These are phyloP conservation scores for Mus pahari DNA, from an alignment of 2,113 vertebrate species.

Conservation along the genomic window DNA sequence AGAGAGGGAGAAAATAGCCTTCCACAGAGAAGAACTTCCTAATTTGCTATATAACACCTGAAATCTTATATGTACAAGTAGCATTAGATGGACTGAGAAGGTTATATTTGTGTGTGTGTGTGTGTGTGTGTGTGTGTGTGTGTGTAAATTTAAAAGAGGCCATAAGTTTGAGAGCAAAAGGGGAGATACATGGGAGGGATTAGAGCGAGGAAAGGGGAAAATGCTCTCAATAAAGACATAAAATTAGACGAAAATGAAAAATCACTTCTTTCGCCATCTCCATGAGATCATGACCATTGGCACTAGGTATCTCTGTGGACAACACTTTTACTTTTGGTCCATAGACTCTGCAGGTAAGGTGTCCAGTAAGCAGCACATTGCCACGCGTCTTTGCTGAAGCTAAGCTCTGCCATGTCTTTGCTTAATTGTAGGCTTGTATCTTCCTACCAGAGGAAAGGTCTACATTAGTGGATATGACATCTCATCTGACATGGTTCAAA, in stretches of 20 bases:
- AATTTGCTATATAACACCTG: background rate
- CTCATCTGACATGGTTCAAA: conserved; percentile 93
- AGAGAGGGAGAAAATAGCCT: background rate
- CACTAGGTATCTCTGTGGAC: background rate
- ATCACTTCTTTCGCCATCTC: background rate
- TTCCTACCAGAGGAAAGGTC: conserved; percentile 91
- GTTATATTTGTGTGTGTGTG: too few relatives aligned
- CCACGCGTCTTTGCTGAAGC: background rate
- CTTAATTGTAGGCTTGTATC: conserved; percentile 89
- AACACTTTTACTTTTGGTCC: background rate
- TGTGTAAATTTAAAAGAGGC: too few relatives aligned
- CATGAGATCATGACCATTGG: background rate
- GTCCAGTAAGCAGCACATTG: background rate
- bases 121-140: too few relatives aligned
- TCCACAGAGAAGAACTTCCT: background rate
- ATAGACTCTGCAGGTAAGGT: background rate
- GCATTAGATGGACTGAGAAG: background rate
- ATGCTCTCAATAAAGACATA: background rate
- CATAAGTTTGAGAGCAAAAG: background rate
- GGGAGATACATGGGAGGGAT: background rate
- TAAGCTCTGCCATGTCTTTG: background rate
- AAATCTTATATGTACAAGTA: background rate
- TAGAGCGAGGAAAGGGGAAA: background rate
- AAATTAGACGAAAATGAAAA: background rate
- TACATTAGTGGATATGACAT: conserved; percentile 95